Evolutionary conservation across 2,113 vertebrate species (phyloP).

Genomic region (Myocastor coypus): DNA sequence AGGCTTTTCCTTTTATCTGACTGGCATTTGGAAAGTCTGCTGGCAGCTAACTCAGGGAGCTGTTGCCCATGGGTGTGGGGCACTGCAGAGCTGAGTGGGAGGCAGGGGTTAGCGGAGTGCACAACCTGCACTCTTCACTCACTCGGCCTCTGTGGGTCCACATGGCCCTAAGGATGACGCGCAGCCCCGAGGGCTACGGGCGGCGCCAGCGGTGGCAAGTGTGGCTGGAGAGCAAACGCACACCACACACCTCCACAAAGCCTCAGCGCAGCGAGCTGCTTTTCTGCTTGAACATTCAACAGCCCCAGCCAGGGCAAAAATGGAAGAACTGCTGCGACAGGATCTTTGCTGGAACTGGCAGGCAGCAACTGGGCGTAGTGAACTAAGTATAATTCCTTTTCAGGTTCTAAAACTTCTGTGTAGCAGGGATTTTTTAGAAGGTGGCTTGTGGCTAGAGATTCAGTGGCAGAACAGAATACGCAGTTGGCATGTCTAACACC

Average conservation of each 20-base stretch:
- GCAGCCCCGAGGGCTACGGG: not conserved
- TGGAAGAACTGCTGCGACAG: not conserved
- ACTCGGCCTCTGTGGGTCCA: not conserved
- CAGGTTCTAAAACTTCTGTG: not conserved
- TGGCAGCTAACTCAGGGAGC: too few relatives aligned
- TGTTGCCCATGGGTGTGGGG: not conserved
- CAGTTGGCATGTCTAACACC: not conserved
- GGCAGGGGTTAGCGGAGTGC: too few relatives aligned
- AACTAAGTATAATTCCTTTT: not conserved
- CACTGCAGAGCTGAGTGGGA: not conserved
- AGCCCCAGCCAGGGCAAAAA: not conserved
- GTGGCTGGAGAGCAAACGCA: not conserved
- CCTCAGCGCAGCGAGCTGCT: not conserved
- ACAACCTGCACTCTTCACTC: not conserved
- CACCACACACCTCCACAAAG: not conserved
- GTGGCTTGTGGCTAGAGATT: not conserved
- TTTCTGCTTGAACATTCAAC: not conserved
- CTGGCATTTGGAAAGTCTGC: not conserved
- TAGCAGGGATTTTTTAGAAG: not conserved
- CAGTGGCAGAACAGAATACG: not conserved
- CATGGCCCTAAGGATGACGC: rapidly evolving
- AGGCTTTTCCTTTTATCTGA: not conserved
- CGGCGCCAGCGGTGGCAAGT: not conserved
- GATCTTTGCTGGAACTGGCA: rapidly evolving
- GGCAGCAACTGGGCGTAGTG: not conserved